Base-by-base conservation (phyloP, 92 coral and sea anemone species). In the Epizoanthus fatuus region DNA sequence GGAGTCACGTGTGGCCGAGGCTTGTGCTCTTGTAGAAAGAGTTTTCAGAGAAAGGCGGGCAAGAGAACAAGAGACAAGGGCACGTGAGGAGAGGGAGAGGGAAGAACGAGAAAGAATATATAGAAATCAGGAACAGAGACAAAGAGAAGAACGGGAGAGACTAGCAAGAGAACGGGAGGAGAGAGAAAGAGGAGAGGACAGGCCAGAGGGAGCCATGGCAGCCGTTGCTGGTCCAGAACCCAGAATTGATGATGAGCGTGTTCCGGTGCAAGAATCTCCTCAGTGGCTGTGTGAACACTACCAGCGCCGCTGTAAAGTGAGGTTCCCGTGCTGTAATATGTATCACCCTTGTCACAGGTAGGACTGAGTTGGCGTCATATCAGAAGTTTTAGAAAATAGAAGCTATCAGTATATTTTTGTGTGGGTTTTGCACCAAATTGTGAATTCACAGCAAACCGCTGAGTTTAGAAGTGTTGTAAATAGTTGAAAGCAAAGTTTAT, bases 211-310 rank as follows among this genome's bases (percentile, higher is more conserved):
- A 9, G 52, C 49, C 32, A 38, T 40, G 1, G 54, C 32, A 5
- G 81, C 10, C 20, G 7, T 13, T 32, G 51, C 15, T 3, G 10
- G 22, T 74, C 8, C 20, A 56, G 65, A 74, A 54, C 64, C 51
- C 29, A 64, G 38, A 5, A n/a, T 32, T 58, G 51, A n/a, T 55
- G 60, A 54, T 19, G 81, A 38, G 4, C 59, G 32, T 3, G 59
- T 39, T 58, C 81, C 81, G 10, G 68, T 75, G 54, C 81, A 75
- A 67, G 81, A 75, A 66, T 75, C 81, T 38, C 81, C 81, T 7
- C 52, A 58, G 19, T 75, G 81, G 81, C 19, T 75, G 16, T 75
- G 81, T 38, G 81, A 75, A 3, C 81, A 75, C 69, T 75, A 75
- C 20, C 68, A 57, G 40, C 81, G 81, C 9, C 81, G 81, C 6